phyloP scores from a whole-genome alignment of 2,113 vertebrate genomes.

The Mobula birostris region DNA sequence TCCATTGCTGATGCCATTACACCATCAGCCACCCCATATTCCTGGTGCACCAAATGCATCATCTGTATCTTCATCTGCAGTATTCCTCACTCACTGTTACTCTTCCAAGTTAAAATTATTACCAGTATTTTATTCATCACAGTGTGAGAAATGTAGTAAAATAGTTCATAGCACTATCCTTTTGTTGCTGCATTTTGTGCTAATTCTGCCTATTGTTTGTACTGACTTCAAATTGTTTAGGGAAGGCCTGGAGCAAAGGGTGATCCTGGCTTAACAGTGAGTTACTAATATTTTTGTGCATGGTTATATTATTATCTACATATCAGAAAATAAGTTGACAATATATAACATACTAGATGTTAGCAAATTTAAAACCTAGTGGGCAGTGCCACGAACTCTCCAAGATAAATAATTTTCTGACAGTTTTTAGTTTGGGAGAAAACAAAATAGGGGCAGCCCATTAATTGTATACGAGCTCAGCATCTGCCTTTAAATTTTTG shows the following conservation, averaged over 20 bases:
- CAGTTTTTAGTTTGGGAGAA: neutral
- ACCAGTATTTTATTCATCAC: neutral
- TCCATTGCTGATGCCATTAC: too few species aligned
- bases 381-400: neutral
- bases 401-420: neutral
- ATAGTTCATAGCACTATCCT: neutral
- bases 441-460: neutral
- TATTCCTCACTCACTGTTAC: neutral
- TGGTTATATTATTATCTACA: neutral
- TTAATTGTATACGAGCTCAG: neutral
- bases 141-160: neutral
- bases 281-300: slow-evolving; percentile 40
- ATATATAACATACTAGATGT: neutral
- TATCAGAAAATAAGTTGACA: neutral
- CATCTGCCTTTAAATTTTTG: neutral
- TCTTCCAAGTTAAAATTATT: neutral
- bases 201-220: neutral
- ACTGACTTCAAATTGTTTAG: slow-evolving; percentile 47
- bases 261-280: slow-evolving; percentile 74
- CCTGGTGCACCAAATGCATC: neutral
- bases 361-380: neutral
- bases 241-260: slow-evolving; percentile 70
- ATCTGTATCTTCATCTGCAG: neutral
- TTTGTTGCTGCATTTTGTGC: neutral
- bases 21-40: neutral